Evolutionary conservation across 2,113 vertebrate genomes (phyloP).

Genomic region (Ardeotis arabs): DNA sequence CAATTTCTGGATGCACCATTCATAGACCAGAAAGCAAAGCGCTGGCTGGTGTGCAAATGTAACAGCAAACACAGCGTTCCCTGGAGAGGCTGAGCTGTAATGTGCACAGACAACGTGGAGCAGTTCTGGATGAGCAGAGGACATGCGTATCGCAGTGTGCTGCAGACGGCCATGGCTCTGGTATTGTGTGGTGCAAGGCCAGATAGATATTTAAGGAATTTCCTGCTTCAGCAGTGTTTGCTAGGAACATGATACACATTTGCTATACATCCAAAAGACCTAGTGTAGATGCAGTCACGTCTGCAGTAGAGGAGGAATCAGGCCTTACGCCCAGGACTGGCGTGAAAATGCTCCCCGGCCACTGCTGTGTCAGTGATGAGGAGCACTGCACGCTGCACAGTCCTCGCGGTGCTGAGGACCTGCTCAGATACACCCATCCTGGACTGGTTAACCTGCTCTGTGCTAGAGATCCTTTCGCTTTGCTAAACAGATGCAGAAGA

Average conservation of each 20-base stretch:
- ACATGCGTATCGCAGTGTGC: not conserved
- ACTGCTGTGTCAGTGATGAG: not conserved
- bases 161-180: not conserved
- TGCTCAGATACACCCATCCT: not conserved
- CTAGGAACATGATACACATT: not conserved
- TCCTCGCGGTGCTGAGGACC: not conserved
- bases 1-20: constrained; percentile 11
- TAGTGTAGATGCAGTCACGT: not conserved
- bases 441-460: not conserved
- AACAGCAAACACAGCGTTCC: not conserved
- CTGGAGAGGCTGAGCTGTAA: constrained; percentile 6
- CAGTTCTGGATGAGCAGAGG: not conserved
- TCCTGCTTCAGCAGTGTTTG: not conserved
- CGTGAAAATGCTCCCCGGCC: rapidly evolving
- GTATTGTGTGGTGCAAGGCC: not conserved
- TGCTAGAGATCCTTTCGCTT: not conserved
- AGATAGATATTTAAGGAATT: not conserved
- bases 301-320: not conserved
- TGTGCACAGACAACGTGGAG: not conserved
- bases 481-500: not conserved
- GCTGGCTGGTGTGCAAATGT: not conserved
- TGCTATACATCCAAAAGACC: not conserved
- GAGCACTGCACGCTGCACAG: not conserved
- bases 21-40: constrained; percentile 16
- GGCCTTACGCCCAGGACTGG: not conserved